phyloP scores from a whole-genome alignment of 2,888 invertebrate genomes.

The Oxyteleia sp. region DNA sequence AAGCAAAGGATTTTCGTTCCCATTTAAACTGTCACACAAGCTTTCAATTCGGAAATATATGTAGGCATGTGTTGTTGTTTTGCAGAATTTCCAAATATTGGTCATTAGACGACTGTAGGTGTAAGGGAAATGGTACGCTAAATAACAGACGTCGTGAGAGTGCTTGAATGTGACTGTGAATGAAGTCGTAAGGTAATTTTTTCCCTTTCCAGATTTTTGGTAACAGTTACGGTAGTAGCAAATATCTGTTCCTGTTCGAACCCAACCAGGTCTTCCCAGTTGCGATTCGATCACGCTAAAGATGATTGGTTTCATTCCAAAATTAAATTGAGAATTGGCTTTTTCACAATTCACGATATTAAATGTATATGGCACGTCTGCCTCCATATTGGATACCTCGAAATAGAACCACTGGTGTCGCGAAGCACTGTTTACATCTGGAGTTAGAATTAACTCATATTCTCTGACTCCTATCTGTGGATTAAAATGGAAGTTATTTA shows the following conservation, averaged over 20 bases:
- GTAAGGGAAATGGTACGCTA: constrained; percentile 96
- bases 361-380: constrained; percentile 92
- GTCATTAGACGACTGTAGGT: constrained; percentile 94
- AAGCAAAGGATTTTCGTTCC: constrained; percentile 92
- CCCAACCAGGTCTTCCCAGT: constrained; percentile 90
- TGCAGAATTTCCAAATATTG: constrained; percentile 90
- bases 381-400: constrained; percentile 93
- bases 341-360: constrained; percentile 96
- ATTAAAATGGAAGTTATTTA: constrained; percentile 40
- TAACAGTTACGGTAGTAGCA: constrained; percentile 95
- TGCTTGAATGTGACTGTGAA: constrained; percentile 93
- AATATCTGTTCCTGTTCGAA: constrained; percentile 92
- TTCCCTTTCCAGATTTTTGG: constrained; percentile 89
- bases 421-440: constrained; percentile 93
- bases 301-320: constrained; percentile 95
- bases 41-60: constrained; percentile 91
- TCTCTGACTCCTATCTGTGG: constrained; percentile 92
- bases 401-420: constrained; percentile 97
- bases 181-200: constrained; percentile 92
- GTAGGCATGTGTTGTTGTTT: constrained; percentile 88
- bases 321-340: constrained; percentile 95
- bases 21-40: constrained; percentile 91
- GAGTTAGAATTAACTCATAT: constrained; percentile 94
- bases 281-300: constrained; percentile 93
- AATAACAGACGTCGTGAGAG: constrained; percentile 93